Conservation (phyloP, 2,113 vertebrate species). For the Sapayoa aenigma region DNA sequence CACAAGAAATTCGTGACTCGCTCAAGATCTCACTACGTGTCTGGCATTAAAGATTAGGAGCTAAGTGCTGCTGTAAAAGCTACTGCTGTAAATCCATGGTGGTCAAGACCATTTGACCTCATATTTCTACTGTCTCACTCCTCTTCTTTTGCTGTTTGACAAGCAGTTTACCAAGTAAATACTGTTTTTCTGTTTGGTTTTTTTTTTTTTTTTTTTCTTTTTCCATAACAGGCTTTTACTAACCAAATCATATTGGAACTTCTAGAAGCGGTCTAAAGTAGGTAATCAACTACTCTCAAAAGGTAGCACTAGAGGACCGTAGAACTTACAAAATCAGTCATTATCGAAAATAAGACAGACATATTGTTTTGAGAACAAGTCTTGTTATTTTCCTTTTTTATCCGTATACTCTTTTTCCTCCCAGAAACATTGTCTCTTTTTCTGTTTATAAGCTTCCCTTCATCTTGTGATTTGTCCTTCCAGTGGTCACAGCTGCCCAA, state of each 20-base stretch:
- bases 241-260: not conserved
- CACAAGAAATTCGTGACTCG: not conserved
- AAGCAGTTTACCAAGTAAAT: not conserved
- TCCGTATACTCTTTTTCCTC: not conserved
- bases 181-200: not conserved
- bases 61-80: not conserved
- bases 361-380: not conserved
- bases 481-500: constrained; percentile 10
- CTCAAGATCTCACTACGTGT: not conserved
- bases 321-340: not conserved
- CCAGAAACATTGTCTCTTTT: not conserved
- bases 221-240: not conserved
- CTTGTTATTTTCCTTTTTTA: not conserved
- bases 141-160: not conserved
- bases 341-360: not conserved
- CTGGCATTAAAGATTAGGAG: not conserved
- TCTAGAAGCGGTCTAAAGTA: not conserved
- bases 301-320: not conserved
- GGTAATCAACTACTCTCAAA: not conserved
- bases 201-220: not conserved
- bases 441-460: not conserved
- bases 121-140: not conserved
- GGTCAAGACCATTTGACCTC: constrained; percentile 10
- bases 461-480: constrained; percentile 1
- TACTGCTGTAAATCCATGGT: not conserved